These are phyloP conservation scores for Oophaga pumilio DNA, from an alignment of 2,113 vertebrate genomes.

Conservation along the genomic window DNA sequence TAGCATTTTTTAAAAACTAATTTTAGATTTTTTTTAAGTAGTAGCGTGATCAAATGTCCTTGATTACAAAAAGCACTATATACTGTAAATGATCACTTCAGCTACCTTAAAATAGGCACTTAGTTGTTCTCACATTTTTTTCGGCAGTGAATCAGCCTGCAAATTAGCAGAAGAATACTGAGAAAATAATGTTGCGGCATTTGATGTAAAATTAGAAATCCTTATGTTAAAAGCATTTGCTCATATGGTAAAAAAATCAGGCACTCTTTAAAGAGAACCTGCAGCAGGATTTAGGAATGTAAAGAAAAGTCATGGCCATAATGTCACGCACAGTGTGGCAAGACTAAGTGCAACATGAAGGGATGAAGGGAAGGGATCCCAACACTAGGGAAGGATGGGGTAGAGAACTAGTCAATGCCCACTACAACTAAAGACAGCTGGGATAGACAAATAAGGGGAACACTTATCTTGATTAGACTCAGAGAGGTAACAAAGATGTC, in stretches of 20 bases:
- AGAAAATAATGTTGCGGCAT: neutral
- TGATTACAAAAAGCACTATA: neutral
- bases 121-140: neutral
- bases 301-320: too few relatives aligned
- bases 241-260: neutral
- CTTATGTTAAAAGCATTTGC: neutral
- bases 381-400: too few relatives aligned
- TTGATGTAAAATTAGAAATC: neutral
- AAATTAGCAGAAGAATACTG: neutral
- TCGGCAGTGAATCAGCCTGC: neutral
- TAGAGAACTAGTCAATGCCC: too few relatives aligned
- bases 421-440: too few relatives aligned
- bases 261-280: too few relatives aligned
- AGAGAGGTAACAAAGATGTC: too few relatives aligned
- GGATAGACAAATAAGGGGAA: too few relatives aligned
- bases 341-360: too few relatives aligned
- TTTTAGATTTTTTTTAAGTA: neutral
- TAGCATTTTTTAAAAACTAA: neutral
- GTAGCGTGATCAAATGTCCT: neutral
- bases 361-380: too few relatives aligned
- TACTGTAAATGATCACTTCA: neutral
- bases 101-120: neutral
- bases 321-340: too few relatives aligned
- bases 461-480: too few relatives aligned
- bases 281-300: too few relatives aligned